Evolutionary conservation across 2,113 vertebrate species (phyloP).

Genomic region (Xenopus tropicalis): DNA sequence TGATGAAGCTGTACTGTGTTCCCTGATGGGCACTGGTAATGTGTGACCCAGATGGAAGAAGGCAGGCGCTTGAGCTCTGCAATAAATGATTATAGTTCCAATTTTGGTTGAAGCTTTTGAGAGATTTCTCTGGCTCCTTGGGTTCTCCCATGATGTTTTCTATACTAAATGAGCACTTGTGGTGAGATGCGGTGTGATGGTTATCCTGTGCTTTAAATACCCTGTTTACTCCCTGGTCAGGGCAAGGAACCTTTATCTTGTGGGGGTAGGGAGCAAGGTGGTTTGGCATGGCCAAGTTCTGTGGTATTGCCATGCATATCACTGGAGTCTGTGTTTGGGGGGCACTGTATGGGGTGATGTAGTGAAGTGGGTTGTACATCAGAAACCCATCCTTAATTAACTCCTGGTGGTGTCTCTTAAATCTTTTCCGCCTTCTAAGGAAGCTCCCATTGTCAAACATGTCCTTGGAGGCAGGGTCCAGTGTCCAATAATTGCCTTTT

Average conservation of each 20-base stretch:
- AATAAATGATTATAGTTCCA: conserved; percentile 49
- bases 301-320: conserved; percentile 58
- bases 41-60: conserved; percentile 14
- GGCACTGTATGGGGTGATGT: conserved; percentile 60
- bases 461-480: conserved; percentile 83
- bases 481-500: conserved; percentile 94
- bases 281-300: conserved; percentile 27
- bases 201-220: not conserved
- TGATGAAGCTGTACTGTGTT: conserved; percentile 8
- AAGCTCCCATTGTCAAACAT: conserved; percentile 93
- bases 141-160: conserved; percentile 71
- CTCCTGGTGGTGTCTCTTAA: conserved; percentile 71
- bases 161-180: conserved; percentile 73
- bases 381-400: conserved; percentile 57
- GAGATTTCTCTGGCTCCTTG: conserved; percentile 16
- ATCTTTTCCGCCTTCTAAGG: conserved; percentile 83
- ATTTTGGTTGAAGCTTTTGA: conserved; percentile 17
- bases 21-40: not conserved
- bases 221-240: conserved; percentile 37
- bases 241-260: not conserved
- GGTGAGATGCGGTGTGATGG: conserved; percentile 38
- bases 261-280: not conserved
- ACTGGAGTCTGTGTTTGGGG: conserved; percentile 55
- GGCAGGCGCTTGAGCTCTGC: conserved; percentile 30
- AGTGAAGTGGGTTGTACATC: conserved; percentile 60